Evolutionary conservation across 1,140 invertebrate species (phyloP).

Genomic region (Procambarus virginalis): DNA sequence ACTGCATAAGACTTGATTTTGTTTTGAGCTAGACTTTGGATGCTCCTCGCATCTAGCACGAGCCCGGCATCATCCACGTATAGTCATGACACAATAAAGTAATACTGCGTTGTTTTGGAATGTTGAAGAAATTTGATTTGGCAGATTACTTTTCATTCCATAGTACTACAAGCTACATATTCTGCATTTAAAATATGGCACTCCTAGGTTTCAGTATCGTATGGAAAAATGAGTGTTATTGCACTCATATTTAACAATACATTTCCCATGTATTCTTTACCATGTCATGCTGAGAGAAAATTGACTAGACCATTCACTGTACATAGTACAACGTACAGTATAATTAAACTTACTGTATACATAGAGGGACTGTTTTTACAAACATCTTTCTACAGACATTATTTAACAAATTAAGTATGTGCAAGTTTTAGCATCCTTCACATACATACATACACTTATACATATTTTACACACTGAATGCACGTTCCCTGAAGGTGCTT

Average conservation of each 20-base stretch:
- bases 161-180: no score
- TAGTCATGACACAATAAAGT: background rate
- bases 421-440: constrained; percentile 14
- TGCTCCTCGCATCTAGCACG: no score
- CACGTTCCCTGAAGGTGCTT: constrained; percentile 19
- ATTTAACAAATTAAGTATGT: constrained; percentile 22
- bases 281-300: background rate
- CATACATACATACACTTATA: background rate
- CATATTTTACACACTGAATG: background rate
- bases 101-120: background rate
- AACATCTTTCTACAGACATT: background rate
- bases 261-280: background rate
- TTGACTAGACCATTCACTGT: constrained; percentile 38
- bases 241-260: no score
- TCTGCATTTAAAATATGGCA: no score
- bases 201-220: no score
- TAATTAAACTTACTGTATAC: background rate
- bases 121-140: background rate
- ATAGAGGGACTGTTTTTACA: background rate
- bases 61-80: background rate
- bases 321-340: constrained; percentile 20
- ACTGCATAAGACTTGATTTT: background rate
- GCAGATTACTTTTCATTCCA: no score
- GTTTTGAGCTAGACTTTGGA: background rate
- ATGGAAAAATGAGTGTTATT: no score